Base-by-base conservation (phyloP, 2,113 vertebrate genomes). In the Dasyornis broadbenti region DNA sequence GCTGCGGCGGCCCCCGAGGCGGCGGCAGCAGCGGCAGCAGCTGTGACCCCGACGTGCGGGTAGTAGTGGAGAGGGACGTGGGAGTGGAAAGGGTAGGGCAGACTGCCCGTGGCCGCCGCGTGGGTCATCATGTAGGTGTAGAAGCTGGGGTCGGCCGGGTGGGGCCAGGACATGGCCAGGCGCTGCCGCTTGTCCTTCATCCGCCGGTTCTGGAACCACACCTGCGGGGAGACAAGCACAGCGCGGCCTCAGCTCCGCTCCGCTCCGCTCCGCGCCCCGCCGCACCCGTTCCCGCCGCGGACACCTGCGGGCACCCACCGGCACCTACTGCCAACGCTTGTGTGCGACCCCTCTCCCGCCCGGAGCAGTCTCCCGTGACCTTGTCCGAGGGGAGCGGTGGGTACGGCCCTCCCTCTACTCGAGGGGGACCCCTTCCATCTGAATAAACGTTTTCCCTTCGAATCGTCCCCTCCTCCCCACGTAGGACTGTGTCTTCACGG, bases 101-200 rank as follows among this genome's bases (percentile, higher is more conserved):
- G 98, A 91, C 99, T 99, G 96, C 99, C 99, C 93, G 99, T 99
- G 92, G 99, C 99, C 45, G 99, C 99, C 26, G 99, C 99, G 93
- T 99, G 99, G 97, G 99, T 99, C 99, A 99, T 99, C 99, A 99
- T 99, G 98, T 99, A 99, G 88, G 99, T 99, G 98, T 99, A 99
- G 98, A 99, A 99, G 97, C 99, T 99, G 97, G 99, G 99, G 97
- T 99, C 99, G 68, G 99, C 99, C 22, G 99, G 99, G 98, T 99
- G 99, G 73, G 99, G 99, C 99, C 99, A 99, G 20, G 99, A 99
- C 99, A 99, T 99, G 90, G 99, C 99, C 98, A 99, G 96, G 47
- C 99, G 98, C 97, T 99, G 99, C 96, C 99, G 95, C 96, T 99
- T 99, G 97, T 99, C 99, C 96, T 99, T 99, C 99, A 99, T 99